Evolutionary conservation across 2,888 invertebrate species (phyloP), one percentile per base, ranked within the genome.

Genomic region (Chaitophorus viminalis): DNA sequence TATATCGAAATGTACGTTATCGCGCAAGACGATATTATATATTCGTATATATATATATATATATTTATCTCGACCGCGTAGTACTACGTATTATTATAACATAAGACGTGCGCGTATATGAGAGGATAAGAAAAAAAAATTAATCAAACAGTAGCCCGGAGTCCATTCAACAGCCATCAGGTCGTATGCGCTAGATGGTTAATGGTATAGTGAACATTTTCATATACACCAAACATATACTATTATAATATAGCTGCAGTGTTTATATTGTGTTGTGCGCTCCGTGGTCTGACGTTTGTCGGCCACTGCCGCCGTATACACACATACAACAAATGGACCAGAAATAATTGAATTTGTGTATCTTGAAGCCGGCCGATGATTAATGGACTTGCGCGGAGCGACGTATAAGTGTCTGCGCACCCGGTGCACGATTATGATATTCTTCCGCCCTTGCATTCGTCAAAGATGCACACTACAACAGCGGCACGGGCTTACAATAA

Each of bases 401-500:
- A n/a, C n/a, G 14, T 46, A 52, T 82, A 31, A 78, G 82, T 81
- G 88, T 18, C 36, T 82, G 39, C n/a, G n/a, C 77, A 70, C 36
- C 54, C 9, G 77, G 65, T 54, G 77, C 54, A 75, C 76, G 78
- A 89, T 76, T 79, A 88, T 86, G 87, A 89, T 85, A 89, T 83
- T 79, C 75, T 89, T 86, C 81, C 86, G 74, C 75, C 31, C 52
- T 46, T 70, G 52, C 39, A 46, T 72, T 39, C 46, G 29, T 70
- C 46, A 31, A 60, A 54, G 25, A 74, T 33, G 31, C 46, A 3
- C 46, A n/a, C n/a, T n/a, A n/a, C n/a, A n/a, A n/a, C n/a, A n/a
- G n/a, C n/a, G n/a, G 60, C 39, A 18, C 29, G 29, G 29, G 39
- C 8, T 68, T 29, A 46, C 4, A 46, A 11, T n/a, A 39, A 68